Base-by-base conservation (phyloP, 2,888 invertebrate species). In the Melipona bicolor region DNA sequence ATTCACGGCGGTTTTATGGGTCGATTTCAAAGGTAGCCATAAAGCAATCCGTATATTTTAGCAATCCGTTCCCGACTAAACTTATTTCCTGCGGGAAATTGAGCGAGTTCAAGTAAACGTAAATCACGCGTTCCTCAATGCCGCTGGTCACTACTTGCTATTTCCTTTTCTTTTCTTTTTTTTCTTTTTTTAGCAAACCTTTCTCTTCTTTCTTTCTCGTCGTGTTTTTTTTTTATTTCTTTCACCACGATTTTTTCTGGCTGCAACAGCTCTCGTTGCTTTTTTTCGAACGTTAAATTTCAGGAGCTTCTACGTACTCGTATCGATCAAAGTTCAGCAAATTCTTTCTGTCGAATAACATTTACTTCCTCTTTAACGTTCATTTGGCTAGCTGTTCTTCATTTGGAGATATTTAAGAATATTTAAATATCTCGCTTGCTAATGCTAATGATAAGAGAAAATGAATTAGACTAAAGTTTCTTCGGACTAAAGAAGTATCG, bases 31-130 rank as follows among this genome's bases (percentile, higher is more conserved):
- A 71, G 32, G 65, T 54, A 56, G 43, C 71, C 49, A 65, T 71
- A 72, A 62, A 77, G 27, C 65, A n/a, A 50, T 76, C 68, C 61
- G 68, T 76, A 69, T 76, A 76, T 68, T 61, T 69, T 61, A 69
- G 68, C 27, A 27, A 27, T 27, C 56, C 43, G 56, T 75, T 75
- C 49, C 24, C 56, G 56, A 27, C 68, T 68, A 68, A 68, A 61
- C 75, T 69, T 76, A 76, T 76, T 76, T 76, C 76, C 76, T 76
- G 3, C 76, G 61, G 68, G 76, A 76, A 76, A 76, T 76, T 76
- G 68, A 68, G n/a, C 59, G 36, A 24, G 61, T 61, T 61, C 50
- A 36, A 69, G 68, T 61, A 52, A 69, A 76, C 61, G 68, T 76
- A 59, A 76, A 76, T 69, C 61, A 50, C 32, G 32, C 32, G 19